Conservation (phyloP, 1,140 invertebrate genomes). For the Periplaneta americana region DNA sequence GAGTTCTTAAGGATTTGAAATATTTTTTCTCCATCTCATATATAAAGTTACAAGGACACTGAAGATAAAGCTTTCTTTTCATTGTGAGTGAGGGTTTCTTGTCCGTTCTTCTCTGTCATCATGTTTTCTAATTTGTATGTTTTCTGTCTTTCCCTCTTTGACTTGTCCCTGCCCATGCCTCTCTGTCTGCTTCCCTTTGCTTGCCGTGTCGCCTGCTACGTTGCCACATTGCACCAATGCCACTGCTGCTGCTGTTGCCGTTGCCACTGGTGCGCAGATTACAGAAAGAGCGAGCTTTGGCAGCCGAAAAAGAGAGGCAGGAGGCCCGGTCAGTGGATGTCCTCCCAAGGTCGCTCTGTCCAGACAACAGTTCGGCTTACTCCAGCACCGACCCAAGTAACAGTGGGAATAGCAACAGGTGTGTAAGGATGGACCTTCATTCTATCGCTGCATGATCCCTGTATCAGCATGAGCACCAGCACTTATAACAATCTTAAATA, state of each 20-base stretch:
- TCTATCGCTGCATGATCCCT: background rate
- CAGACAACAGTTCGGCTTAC: conserved; percentile 16
- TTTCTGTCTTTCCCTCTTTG: background rate
- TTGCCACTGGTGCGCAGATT: conserved; percentile 31
- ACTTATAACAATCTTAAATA: no score
- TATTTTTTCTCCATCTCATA: background rate
- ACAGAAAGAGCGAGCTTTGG: conserved; percentile 45
- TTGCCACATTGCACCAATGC: background rate
- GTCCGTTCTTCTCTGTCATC: background rate
- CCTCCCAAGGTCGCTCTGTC: conserved; percentile 26
- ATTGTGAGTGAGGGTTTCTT: background rate
- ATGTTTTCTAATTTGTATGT: background rate
- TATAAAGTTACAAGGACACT: background rate
- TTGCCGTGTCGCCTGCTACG: background rate
- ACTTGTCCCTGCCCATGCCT: background rate
- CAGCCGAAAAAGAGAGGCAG: conserved; percentile 42
- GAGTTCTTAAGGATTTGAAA: no score
- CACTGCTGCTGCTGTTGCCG: background rate
- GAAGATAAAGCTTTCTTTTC: background rate
- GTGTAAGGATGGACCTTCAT: background rate
- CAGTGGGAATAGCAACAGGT: conserved; percentile 1
- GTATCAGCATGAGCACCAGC: no score
- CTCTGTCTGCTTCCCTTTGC: background rate
- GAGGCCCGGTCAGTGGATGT: conserved; percentile 25
- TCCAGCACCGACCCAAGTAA: conserved; percentile 13